phyloP scores from a whole-genome alignment of 2,888 invertebrate species.

The Parnassius apollo region DNA sequence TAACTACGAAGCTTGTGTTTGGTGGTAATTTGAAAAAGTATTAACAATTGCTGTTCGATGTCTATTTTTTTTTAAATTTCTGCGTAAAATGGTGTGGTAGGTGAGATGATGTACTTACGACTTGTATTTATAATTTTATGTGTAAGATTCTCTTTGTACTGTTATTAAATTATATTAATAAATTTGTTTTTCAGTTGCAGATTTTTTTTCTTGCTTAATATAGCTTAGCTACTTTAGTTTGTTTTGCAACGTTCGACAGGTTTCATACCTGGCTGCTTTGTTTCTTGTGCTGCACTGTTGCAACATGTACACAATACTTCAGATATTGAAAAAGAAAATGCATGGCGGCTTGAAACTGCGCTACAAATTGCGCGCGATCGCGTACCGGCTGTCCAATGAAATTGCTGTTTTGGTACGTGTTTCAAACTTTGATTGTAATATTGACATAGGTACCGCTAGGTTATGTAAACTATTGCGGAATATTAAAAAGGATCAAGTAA shows the following conservation, averaged over 20 bases:
- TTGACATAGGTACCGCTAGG: neutral
- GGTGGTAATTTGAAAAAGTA: neutral
- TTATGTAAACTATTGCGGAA: no score
- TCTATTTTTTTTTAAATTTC: neutral
- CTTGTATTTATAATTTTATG: slow-evolving; percentile 30
- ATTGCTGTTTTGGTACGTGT: slow-evolving; percentile 64
- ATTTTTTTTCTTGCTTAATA: slow-evolving; percentile 42
- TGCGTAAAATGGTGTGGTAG: slow-evolving; percentile 2
- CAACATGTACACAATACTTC: slow-evolving; percentile 92
- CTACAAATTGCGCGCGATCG: slow-evolving; percentile 80
- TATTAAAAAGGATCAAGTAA: no score
- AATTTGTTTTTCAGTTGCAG: slow-evolving; percentile 62
- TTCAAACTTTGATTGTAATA: slow-evolving; percentile 12
- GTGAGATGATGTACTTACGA: slow-evolving; percentile 17
- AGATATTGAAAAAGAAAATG: slow-evolving; percentile 93
- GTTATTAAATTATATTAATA: slow-evolving; percentile 55
- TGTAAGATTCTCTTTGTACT: slow-evolving; percentile 30
- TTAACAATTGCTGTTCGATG: neutral
- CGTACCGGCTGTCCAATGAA: slow-evolving; percentile 72
- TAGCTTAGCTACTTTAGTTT: slow-evolving; percentile 46
- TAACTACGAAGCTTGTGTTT: no score
- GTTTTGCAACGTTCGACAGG: slow-evolving; percentile 78
- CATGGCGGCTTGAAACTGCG: slow-evolving; percentile 80
- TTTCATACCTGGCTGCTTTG: slow-evolving; percentile 89
- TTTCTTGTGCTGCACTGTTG: slow-evolving; percentile 94